phyloP scores from a whole-genome alignment of 2,797 vertebrate genomes.

The Sebastes aleutianus region DNA sequence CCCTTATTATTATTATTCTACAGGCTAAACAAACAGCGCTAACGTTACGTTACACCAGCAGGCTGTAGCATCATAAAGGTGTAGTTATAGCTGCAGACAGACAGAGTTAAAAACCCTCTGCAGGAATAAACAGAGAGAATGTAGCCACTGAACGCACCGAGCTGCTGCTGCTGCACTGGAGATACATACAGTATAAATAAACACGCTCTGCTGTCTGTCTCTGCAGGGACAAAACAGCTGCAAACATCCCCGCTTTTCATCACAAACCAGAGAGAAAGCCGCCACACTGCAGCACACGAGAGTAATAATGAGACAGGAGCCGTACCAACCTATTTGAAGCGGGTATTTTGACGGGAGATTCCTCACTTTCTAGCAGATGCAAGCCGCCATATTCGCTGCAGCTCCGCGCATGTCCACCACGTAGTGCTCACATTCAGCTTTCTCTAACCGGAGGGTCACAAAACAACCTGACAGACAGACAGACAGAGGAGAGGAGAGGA shows the following conservation, averaged over 20 bases:
- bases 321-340: slow-evolving; percentile 68
- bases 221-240: background rate
- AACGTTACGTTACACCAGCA: slow-evolving; percentile 1
- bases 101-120: background rate
- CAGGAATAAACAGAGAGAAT: slow-evolving; percentile 18
- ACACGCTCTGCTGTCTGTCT: slow-evolving; percentile 40
- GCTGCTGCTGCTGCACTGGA: slow-evolving; percentile 39
- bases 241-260: background rate
- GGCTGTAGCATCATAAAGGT: background rate
- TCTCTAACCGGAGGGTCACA: slow-evolving; percentile 37
- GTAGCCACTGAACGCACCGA: slow-evolving; percentile 37
- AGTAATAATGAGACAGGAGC: slow-evolving; percentile 33
- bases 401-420: slow-evolving; percentile 81
- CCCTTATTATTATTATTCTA: background rate
- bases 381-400: slow-evolving; percentile 83
- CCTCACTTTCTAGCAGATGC: slow-evolving; percentile 78
- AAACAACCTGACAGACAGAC: background rate
- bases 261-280: slow-evolving; percentile 16
- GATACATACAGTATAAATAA: slow-evolving; percentile 39
- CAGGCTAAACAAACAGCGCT: slow-evolving; percentile 46
- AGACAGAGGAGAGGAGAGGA: background rate
- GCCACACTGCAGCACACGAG: background rate
- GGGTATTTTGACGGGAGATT: slow-evolving; percentile 63
- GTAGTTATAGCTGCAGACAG: background rate
- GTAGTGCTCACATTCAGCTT: slow-evolving; percentile 70